Evolutionary conservation across 2,888 invertebrate species (phyloP), one percentile per base, ranked within the genome.

Genomic region (Melipona beecheii): DNA sequence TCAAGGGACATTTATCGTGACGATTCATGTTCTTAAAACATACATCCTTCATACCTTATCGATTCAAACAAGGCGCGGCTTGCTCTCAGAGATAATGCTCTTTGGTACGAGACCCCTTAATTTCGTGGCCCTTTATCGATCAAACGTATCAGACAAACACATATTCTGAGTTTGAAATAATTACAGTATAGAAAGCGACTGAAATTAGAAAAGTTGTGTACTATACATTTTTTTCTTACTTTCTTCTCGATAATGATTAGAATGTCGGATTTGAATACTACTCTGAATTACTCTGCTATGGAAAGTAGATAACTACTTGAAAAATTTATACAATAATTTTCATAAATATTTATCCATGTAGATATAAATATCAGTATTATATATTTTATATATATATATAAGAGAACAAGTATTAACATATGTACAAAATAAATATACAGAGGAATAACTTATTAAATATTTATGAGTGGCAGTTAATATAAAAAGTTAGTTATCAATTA

Each of bases 1-100:
- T 72, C 62, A 43, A 50, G 65, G 69, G 66, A 75, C 81, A 89
- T 81, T 75, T 84, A 85, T 89, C 90, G 75, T 75, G 73, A 77
- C 75, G 80, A 82, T 84, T 83, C 77, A 72, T 69, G 79, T 76
- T 84, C 76, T 75, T 80, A 82, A 83, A 86, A 78, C 79, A 75
- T 75, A 78, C 83, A 76, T 78, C 75, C 75, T 50, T 73, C 31
- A 31, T 66, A 74, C 69, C 73, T 81, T 83, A 78, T 76, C 84
- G 69, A 17, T 19, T 49, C 31, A 52, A 50, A 70, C 64, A 68
- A 81, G 84, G 86, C 21, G 78, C 73, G 78, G 79, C 78, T 64
- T 69, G 65, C 36, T 79, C 82, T 82, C 64, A 64, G 54, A 68
- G 86, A 87, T 82, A 86, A 82, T 72, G n/a, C 60, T 73, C 58